A percentile compares a stretch with the other conserved stretches of the same genome.
Evolutionary conservation across 2,888 invertebrate genomes (phyloP).

Genomic region (Xanthia icteritia): DNA sequence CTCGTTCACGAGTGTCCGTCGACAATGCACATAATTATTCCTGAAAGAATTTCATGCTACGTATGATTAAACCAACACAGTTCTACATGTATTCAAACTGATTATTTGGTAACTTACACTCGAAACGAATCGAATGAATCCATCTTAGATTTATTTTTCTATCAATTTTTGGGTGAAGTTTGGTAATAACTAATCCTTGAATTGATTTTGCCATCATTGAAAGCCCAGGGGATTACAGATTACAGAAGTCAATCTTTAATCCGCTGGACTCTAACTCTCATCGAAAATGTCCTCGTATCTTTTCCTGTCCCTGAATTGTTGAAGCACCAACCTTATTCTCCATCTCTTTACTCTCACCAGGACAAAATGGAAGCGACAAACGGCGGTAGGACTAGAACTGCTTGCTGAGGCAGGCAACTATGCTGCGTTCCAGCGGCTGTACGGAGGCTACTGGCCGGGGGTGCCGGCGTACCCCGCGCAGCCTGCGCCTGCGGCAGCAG

Average conservation of each 20-base stretch:
- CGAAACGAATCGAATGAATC: not conserved
- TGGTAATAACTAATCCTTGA: not conserved
- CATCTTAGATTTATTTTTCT: not conserved
- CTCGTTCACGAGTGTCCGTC: too few relatives aligned
- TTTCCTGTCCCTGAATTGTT: not conserved
- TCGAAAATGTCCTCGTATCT: not conserved
- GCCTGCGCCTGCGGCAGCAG: constrained; percentile 93
- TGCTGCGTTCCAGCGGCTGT: constrained; percentile 99
- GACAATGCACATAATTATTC: not conserved
- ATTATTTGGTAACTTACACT: not conserved
- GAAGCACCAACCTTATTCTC: not conserved
- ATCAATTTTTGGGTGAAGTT: not conserved
- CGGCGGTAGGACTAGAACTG: constrained; percentile 98
- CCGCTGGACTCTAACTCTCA: not conserved
- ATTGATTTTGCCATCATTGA: not conserved
- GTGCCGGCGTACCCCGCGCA: constrained; percentile 93
- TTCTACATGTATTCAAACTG: not conserved
- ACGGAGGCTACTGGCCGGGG: constrained; percentile 94
- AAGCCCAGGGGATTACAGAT: not conserved
- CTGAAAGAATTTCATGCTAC: not conserved
- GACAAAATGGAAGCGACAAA: constrained; percentile 99
- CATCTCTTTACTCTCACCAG: constrained; percentile 86
- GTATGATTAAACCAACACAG: not conserved
- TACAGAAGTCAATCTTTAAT: not conserved
- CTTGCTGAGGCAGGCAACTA: constrained; percentile 99